Evolutionary conservation across 2,888 invertebrate genomes (phyloP), one percentile per base, ranked within the genome.

Genomic region (Ophioninae sp.): DNA sequence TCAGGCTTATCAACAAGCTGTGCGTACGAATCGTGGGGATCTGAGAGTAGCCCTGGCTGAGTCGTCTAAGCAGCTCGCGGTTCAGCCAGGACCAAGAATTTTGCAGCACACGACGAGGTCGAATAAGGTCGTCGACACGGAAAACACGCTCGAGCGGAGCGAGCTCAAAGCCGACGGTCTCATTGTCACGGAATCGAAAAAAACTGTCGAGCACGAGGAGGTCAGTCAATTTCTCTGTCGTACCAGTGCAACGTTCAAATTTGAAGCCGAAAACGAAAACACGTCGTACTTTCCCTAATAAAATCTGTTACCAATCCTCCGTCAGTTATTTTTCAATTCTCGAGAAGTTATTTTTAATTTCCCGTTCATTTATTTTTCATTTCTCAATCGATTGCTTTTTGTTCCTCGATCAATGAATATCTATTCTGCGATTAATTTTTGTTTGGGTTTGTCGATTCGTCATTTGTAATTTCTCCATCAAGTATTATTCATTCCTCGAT

Each of bases 121-220:
- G 87, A 96, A 95, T 88, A 97, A 97, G 92, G 96, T 96, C 74
- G 95, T 97, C 91, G 97, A 98, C 92, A 97, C 97, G 85, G 97
- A 97, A 94, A 97, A 97, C 90, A 96, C 96, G 85, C 94, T 95
- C 88, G 96, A 97, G 92, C 94, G 96, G 85, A 96, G 96, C 90
- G 96, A 96, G 68, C 94, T 97, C 69, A 95, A 96, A 87, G 95
- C 96, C 56, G 97, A 97, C 94, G 98, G 98, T 51, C 96, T 96
- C 86, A 95, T 98, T 89, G 95, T 97, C 87, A 98, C 97, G 9
- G 97, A 98, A 94, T 96, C 96, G 85, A 95, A 96, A 89, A 96
- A 96, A 89, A 97, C 96, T 79, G 96, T 96, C 86, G 96, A 97
- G 91, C 97, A 97, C 94, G 97, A 97, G 93, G 95, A 96, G 91